Evolutionary conservation across 2,888 invertebrate genomes (phyloP).

Genomic region (Tetanocera ferruginea): DNA sequence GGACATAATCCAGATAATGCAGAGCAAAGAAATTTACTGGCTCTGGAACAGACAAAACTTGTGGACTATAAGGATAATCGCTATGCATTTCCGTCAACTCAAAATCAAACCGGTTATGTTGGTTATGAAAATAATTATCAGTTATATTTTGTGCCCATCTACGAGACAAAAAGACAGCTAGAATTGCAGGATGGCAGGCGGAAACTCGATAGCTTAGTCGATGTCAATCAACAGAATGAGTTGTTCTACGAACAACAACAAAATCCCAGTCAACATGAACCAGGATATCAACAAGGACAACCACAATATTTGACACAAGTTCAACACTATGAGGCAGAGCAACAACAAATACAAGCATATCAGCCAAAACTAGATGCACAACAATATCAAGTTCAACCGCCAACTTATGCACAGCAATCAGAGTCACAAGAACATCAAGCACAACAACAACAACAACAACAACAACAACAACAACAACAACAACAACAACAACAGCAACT

Average conservation of each 20-base stretch:
- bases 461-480: constrained; percentile 17
- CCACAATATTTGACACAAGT: neutral
- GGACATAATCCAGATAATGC: neutral
- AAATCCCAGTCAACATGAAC: neutral
- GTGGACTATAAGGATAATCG: too few relatives aligned
- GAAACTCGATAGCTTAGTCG: neutral
- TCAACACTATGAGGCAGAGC: neutral
- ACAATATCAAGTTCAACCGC: constrained; percentile 13
- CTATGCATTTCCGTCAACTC: too few relatives aligned
- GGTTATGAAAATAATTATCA: too few relatives aligned
- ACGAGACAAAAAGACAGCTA: neutral
- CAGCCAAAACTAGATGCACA: neutral
- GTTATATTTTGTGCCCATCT: too few relatives aligned
- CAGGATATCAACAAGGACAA: neutral
- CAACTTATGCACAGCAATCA: neutral
- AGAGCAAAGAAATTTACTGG: neutral
- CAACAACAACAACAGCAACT: constrained; percentile 13
- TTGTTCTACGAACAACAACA: neutral
- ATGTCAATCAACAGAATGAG: neutral
- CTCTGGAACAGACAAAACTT: neutral
- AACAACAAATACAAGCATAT: neutral
- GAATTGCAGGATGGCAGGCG: neutral
- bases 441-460: neutral
- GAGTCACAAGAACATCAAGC: neutral
- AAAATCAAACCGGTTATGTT: too few relatives aligned